Base-by-base conservation (phyloP, 2,888 invertebrate species). In the Leucoptera coffeella region DNA sequence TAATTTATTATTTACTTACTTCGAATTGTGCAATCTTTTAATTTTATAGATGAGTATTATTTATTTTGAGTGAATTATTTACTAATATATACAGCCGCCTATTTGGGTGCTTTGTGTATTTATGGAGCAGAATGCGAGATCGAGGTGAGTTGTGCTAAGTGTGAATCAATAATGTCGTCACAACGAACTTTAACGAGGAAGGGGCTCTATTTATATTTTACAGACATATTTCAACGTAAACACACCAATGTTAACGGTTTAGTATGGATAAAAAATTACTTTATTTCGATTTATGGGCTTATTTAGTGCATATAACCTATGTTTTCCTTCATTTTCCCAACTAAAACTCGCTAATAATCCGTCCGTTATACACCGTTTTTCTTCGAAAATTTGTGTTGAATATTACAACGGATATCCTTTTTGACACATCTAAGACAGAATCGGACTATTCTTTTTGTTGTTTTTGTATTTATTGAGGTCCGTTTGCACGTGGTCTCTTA, bases 321-420 rank as follows among this genome's bases (percentile, higher is more conserved):
- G 9, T 17, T 17, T 6, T 17, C 9, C 6, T 17, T 17, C 9
- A n/a, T n/a, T n/a, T n/a, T n/a, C n/a, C n/a, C n/a, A n/a, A n/a
- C n/a, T n/a, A n/a, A n/a, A n/a, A n/a, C n/a, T n/a, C n/a, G n/a
- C n/a, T n/a, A n/a, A n/a, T n/a, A n/a, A n/a, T n/a, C n/a, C n/a
- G 6, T 6, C 45, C 50, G 51, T 55, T 53, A 41, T 36, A 34
- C 12, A 38, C 43, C 65, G 65, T 59, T 53, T 64, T 17, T 9
- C 17, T 67, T 67, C 62, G 58, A 64, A 62, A 61, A 15, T 62
- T 42, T 51, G 57, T 60, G 64, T 62, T 67, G 51, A 58, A 62
- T 64, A 57, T 51, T 53, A 48, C 65, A 67, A 67, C 67, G 65
- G 67, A 26, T 12, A 24, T 23, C 12, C 5, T 12, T 22, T 21